Conservation (phyloP, 2,888 invertebrate species). For the Drosophila putrida region DNA sequence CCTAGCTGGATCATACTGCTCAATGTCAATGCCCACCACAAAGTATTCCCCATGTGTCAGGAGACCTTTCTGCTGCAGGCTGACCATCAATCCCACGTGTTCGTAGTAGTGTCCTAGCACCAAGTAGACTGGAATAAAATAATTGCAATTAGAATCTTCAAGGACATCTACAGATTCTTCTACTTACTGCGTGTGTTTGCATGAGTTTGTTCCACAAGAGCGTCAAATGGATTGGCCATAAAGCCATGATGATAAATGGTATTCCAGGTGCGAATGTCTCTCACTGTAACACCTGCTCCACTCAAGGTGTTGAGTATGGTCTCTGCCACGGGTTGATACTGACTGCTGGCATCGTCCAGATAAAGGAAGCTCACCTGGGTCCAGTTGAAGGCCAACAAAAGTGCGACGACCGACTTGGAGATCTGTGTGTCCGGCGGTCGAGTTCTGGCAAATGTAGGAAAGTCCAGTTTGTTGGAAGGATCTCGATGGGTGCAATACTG, state of each 20-base stretch:
- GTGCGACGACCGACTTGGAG: conserved; percentile 95
- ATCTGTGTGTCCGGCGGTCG: conserved; percentile 97
- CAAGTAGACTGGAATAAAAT: conserved; percentile 90
- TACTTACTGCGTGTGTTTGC: conserved; percentile 94
- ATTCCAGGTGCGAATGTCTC: conserved; percentile 88
- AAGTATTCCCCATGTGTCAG: conserved; percentile 96
- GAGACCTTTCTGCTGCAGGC: conserved; percentile 92
- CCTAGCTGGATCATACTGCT: conserved; percentile 92
- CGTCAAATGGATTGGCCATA: conserved; percentile 93
- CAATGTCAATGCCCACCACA: conserved; percentile 95
- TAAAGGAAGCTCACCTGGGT: conserved; percentile 94
- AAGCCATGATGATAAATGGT: conserved; percentile 93
- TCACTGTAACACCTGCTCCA: conserved; percentile 90
- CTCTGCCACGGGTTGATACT: conserved; percentile 91
- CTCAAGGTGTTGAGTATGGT: conserved; percentile 91
- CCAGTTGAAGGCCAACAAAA: conserved; percentile 95
- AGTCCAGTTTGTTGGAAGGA: conserved; percentile 94
- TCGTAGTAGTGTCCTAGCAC: conserved; percentile 96
- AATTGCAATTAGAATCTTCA: neutral
- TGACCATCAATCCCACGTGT: conserved; percentile 95
- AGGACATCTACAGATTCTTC: neutral
- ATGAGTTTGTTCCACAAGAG: conserved; percentile 93
- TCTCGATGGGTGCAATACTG: conserved; percentile 96
- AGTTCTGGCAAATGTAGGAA: conserved; percentile 96
- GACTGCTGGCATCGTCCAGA: conserved; percentile 91